Evolutionary conservation across 1,140 invertebrate genomes (phyloP), one percentile per base, ranked within the genome.

Genomic region (Zophobas morio): DNA sequence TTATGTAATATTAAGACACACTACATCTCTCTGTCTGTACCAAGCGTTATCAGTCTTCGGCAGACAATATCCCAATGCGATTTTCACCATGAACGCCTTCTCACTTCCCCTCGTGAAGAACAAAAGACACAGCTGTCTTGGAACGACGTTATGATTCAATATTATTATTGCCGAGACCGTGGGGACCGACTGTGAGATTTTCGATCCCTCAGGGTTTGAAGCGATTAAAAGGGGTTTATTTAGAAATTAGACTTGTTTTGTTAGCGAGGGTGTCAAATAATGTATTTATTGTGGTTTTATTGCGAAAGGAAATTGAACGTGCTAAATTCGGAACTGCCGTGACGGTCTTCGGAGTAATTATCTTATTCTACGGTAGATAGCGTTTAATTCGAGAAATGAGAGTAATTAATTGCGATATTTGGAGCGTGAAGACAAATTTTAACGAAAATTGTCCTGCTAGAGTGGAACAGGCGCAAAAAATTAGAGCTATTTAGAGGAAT

Each of bases 161-260:
- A 70, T 76, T 76, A 76, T 76, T 76, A 53, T 66, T 53, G 70
- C 53, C 53, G 53, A 40, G 37, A 53, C 70, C 49, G 46, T 49
- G 53, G 37, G 70, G 70, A n/a, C 73, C 6, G 32, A 57, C 51
- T 57, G 39, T 46, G 73, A 66, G 60, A 60, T 56, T 56, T 60
- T 53, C 57, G 34, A 56, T 47, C 39, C 73, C 71, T 54, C 36
- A 42, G 54, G 73, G 73, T 56, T 74, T 53, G 39, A 54, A 74
- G 40, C 54, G 73, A 74, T 74, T 74, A 74, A 74, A 74, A 74
- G 73, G 73, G 73, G 73, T 74, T 74, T 74, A 74, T 74, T 74
- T 74, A 74, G 73, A 74, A 74, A 74, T 74, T 74, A 74, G 73
- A 56, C 6, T 56, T 74, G 73, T 74, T 74, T 74, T 74, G 73